A percentile compares a stretch with the other conserved stretches of the same genome.
Conservation (phyloP, 2,797 vertebrate genomes). For the Gallinago solitaria region DNA sequence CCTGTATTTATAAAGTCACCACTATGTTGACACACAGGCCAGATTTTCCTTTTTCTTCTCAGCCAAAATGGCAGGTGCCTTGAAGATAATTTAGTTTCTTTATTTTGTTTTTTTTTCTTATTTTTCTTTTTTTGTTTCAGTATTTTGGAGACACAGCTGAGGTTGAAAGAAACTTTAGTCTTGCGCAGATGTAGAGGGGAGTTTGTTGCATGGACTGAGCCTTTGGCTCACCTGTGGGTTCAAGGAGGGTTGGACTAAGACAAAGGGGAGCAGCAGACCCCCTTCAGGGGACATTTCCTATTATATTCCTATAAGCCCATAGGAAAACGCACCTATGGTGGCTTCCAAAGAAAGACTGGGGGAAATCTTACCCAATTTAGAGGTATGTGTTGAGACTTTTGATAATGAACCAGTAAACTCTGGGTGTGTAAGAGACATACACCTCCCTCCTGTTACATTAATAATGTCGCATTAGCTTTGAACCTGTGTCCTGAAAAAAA, state of each 20-base stretch:
- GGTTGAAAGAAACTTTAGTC: background rate
- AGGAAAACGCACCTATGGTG: background rate
- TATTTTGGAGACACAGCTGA: background rate
- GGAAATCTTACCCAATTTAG: background rate
- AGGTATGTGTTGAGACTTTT: background rate
- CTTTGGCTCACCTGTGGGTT: background rate
- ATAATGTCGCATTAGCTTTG: background rate
- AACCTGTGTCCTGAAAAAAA: background rate
- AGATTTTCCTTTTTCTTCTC: background rate
- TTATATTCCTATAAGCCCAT: background rate
- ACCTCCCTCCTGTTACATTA: background rate
- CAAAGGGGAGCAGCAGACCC: background rate
- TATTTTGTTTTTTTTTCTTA: no score
- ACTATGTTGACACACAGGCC: background rate
- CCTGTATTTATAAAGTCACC: background rate
- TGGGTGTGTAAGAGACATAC: background rate
- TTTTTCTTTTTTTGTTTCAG: no score
- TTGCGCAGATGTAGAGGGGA: background rate
- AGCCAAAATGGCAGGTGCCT: background rate
- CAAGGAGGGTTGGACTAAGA: background rate
- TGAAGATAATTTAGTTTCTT: background rate
- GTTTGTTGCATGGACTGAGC: background rate
- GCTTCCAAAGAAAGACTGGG: background rate
- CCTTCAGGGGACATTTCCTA: background rate
- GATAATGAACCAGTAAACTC: background rate